Conservation (phyloP, 2,113 vertebrate species). For the Eira barbara region DNA sequence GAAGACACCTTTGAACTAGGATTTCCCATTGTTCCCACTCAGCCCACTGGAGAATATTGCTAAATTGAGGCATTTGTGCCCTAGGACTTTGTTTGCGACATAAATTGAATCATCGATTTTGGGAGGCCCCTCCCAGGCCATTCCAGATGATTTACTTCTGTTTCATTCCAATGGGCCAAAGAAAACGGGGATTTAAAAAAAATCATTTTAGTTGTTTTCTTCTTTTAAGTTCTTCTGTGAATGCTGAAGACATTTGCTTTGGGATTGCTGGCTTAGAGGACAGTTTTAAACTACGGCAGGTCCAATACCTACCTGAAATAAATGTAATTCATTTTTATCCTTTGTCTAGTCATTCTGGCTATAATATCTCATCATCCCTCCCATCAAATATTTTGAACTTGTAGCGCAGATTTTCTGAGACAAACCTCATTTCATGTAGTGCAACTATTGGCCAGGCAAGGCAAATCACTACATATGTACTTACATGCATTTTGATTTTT, state of each 20-base stretch:
- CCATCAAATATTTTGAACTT: background rate
- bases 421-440: background rate
- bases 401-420: background rate
- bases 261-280: background rate
- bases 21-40: background rate
- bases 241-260: background rate
- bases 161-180: background rate
- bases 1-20: constrained; percentile 24
- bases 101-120: background rate
- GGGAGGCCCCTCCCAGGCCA: background rate
- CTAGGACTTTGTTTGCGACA: background rate
- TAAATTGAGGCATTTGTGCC: background rate
- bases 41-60: background rate
- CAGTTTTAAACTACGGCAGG: background rate
- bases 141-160: background rate
- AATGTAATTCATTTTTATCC: background rate
- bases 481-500: background rate
- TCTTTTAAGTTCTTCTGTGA: background rate
- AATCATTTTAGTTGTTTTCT: background rate
- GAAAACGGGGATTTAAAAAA: background rate
- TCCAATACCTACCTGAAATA: background rate
- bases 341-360: background rate
- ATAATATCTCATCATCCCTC: background rate
- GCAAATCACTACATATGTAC: background rate
- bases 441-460: background rate